Conservation (phyloP, 2,113 vertebrate genomes). For the Xenus cinereus region DNA sequence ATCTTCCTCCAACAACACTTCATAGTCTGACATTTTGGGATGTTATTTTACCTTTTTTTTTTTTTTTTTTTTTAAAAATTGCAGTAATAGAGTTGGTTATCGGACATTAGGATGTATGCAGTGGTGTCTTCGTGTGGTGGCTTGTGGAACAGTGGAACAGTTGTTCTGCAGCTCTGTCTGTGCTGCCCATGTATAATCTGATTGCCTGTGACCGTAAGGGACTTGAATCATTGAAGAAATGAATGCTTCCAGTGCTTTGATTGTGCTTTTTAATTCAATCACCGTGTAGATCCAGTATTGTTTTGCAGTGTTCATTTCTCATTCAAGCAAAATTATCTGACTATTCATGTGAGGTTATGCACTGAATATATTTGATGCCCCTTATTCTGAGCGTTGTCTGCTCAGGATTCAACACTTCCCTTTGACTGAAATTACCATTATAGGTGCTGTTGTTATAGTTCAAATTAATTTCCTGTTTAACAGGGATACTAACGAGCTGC, state of each 20-base stretch:
- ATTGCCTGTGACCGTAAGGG: neutral
- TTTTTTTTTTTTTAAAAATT: neutral
- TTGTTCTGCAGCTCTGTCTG: neutral
- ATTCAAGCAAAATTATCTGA: neutral
- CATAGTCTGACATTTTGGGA: neutral
- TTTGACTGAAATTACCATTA: neutral
- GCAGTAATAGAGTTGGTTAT: neutral
- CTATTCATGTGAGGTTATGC: neutral
- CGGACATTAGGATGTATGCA: neutral
- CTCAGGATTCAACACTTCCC: neutral
- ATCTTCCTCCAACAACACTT: neutral
- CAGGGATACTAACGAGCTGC: neutral
- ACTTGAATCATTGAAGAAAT: neutral
- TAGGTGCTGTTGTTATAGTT: conserved; percentile 10
- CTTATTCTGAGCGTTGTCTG: neutral
- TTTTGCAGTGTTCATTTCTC: neutral
- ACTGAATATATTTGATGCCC: neutral
- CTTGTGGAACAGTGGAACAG: neutral
- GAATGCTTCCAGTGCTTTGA: neutral
- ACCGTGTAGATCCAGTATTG: neutral
- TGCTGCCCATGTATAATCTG: neutral
- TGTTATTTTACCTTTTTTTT: neutral
- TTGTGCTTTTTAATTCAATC: conserved; percentile 4
- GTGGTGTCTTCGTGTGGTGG: neutral
- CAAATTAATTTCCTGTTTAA: conserved; percentile 41